Conservation (phyloP, 23 tunicate species). For the Halocynthia aurantium region DNA sequence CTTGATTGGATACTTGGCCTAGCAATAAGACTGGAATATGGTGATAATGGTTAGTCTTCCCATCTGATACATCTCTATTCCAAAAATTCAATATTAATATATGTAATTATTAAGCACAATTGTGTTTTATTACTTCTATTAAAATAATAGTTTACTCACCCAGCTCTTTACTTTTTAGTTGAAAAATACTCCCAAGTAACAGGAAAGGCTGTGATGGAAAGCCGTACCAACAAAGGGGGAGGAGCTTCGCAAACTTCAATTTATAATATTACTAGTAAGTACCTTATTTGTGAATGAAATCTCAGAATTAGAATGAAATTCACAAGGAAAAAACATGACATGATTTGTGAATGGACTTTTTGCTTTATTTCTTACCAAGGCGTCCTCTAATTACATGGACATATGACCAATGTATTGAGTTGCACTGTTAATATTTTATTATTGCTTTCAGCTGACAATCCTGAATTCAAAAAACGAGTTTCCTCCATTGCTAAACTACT, state of each 20-base stretch:
- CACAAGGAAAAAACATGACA: too few relatives aligned
- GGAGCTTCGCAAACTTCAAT: not conserved
- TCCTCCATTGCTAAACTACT: conserved; percentile 54
- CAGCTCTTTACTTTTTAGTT: not conserved
- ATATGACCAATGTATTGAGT: too few relatives aligned
- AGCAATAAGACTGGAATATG: conserved; percentile 69
- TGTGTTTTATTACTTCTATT: not conserved
- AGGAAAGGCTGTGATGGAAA: conserved; percentile 9
- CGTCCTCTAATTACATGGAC: too few relatives aligned
- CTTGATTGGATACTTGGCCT: conserved; percentile 73
- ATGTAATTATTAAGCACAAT: not conserved
- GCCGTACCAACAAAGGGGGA: not conserved
- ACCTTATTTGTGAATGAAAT: too few relatives aligned
- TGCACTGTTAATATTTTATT: not conserved
- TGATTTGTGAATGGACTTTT: too few relatives aligned
- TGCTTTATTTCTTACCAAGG: too few relatives aligned
- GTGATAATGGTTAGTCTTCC: conserved; percentile 50
- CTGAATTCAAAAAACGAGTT: conserved; percentile 55
- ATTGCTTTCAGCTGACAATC: not conserved
- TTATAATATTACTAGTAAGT: conserved; percentile 9
- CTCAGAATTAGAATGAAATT: too few relatives aligned
- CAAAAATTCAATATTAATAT: not conserved
- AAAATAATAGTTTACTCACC: not conserved
- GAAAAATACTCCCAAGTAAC: conserved; percentile 22
- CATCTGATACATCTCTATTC: not conserved